phyloP scores from a whole-genome alignment of 2,888 invertebrate genomes.

The Tachina grossa region DNA sequence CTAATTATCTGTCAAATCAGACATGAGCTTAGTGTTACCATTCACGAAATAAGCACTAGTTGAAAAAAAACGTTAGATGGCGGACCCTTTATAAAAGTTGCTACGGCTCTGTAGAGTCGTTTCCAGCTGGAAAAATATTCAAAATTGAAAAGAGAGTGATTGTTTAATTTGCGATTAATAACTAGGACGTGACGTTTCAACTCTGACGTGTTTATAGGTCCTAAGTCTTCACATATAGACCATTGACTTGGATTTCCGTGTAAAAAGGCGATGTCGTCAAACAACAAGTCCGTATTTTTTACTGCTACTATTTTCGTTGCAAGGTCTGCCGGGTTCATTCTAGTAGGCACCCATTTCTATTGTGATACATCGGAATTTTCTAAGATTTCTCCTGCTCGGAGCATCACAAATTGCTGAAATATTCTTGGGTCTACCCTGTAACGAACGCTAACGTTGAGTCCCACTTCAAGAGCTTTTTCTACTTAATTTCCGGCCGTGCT shows the following conservation, averaged over 20 bases:
- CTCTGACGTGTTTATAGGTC: not conserved
- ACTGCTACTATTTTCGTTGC: conserved; percentile 55
- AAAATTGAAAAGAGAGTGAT: conserved; percentile 18
- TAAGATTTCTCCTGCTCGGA: conserved; percentile 42
- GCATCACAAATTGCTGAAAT: too few species aligned
- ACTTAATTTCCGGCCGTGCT: too few species aligned
- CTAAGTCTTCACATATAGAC: conserved; percentile 44
- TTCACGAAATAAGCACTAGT: too few species aligned
- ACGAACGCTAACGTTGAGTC: too few species aligned
- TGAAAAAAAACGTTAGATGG: too few species aligned
- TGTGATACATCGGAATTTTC: conserved; percentile 58
- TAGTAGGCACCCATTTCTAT: conserved; percentile 68
- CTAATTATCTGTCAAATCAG: too few species aligned
- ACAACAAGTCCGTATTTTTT: conserved; percentile 40
- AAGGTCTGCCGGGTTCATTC: conserved; percentile 60
- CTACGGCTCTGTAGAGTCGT: conserved; percentile 59
- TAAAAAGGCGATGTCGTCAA: conserved; percentile 46
- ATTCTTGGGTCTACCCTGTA: too few species aligned
- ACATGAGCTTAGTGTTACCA: too few species aligned
- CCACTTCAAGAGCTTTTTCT: too few species aligned
- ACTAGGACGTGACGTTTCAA: conserved; percentile 14
- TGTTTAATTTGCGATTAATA: not conserved
- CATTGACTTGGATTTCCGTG: conserved; percentile 5
- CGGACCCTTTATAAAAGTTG: conserved; percentile 59
- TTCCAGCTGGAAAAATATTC: conserved; percentile 64